These are phyloP conservation scores for Doryteuthis pealeii DNA, from an alignment of 1,140 invertebrate genomes.

Conservation along the genomic window DNA sequence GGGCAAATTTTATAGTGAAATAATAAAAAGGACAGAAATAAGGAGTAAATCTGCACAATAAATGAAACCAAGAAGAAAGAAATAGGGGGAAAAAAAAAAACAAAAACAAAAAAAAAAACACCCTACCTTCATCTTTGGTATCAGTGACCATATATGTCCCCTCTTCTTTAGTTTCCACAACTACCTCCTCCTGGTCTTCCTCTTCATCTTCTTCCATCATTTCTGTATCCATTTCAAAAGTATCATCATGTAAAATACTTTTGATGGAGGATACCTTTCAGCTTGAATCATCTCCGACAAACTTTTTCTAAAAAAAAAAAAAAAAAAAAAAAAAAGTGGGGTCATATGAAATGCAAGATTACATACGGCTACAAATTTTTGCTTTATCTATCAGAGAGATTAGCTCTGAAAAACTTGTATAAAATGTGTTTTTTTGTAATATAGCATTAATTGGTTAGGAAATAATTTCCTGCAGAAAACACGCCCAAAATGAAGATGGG, in stretches of 20 bases:
- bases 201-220: not conserved
- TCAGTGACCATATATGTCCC: too few species aligned
- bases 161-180: not conserved
- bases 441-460: not conserved
- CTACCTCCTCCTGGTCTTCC: slow-evolving; percentile 5
- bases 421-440: not conserved
- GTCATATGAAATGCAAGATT: slow-evolving; percentile 2
- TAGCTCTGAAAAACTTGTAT: not conserved
- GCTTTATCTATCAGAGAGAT: not conserved
- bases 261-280: slow-evolving; percentile 18
- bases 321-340: not conserved
- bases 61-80: too few species aligned
- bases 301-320: not conserved
- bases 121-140: too few species aligned
- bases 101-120: too few species aligned
- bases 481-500: too few species aligned
- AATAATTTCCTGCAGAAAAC: too few species aligned
- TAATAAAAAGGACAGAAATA: too few species aligned
- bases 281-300: slow-evolving; percentile 14
- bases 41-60: too few species aligned
- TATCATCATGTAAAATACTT: not conserved
- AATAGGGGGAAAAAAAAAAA: too few species aligned
- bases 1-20: too few species aligned
- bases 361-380: not conserved
- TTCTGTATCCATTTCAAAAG: not conserved